These are phyloP conservation scores for Apodemia hepburni DNA, from an alignment of 2,888 invertebrate species.

Conservation along the genomic window DNA sequence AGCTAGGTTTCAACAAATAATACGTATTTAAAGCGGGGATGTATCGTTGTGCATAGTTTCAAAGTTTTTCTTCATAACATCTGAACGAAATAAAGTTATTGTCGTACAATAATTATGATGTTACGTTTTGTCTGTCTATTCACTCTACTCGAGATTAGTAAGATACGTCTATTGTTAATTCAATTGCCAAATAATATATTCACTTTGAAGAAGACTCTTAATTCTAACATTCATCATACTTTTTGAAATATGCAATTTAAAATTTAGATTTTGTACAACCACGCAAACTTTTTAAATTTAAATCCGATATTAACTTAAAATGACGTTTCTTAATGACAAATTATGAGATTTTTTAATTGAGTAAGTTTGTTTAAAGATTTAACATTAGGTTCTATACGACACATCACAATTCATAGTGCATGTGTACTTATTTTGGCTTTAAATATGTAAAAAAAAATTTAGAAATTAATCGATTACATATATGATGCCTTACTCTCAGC, in stretches of 20 bases:
- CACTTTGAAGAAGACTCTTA: background rate
- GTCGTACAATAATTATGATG: no score
- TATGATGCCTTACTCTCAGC: background rate
- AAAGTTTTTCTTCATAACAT: background rate
- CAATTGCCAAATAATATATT: background rate
- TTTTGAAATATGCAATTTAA: background rate
- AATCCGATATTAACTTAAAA: background rate
- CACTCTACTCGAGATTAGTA: background rate
- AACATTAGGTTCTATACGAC: background rate
- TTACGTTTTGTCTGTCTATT: background rate
- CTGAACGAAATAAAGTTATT: no score
- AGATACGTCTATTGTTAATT: background rate
- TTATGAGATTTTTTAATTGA: background rate
- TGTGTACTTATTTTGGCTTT: background rate
- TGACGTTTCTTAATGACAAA: no score
- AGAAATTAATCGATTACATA: background rate
- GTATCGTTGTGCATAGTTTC: background rate
- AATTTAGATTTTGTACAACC: background rate
- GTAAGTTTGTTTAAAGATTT: no score
- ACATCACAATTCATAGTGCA: background rate
- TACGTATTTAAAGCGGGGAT: conserved; percentile 18
- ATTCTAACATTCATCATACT: background rate
- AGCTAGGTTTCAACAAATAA: conserved; percentile 31
- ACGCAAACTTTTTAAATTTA: background rate
- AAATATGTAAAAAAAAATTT: background rate